These are phyloP conservation scores for Endomychus coccineus DNA, from an alignment of 2,888 invertebrate species.

Conservation along the genomic window DNA sequence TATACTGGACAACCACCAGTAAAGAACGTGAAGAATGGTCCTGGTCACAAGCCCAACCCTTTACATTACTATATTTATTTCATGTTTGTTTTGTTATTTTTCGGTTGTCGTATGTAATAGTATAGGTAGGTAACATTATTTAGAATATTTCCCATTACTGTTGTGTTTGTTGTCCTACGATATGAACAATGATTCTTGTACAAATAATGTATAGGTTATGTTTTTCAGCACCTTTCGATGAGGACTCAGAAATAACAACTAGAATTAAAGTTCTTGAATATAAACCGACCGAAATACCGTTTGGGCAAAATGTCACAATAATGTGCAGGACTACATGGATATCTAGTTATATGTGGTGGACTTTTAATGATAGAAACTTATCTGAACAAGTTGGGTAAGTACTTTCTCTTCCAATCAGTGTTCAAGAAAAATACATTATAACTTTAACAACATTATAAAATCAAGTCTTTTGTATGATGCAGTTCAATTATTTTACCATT, in stretches of 20 bases:
- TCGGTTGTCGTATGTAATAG: constrained; percentile 32
- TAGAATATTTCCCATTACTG: constrained; percentile 4
- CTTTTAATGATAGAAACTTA: constrained; percentile 49
- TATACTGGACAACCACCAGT: constrained; percentile 28
- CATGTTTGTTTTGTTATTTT: constrained; percentile 29
- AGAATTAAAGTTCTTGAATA: constrained; percentile 15
- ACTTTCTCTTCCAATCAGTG: no score
- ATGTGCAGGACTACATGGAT: constrained; percentile 49
- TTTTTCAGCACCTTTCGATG: constrained; percentile 12
- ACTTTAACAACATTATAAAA: no score
- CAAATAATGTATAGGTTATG: no score
- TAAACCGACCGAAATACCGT: constrained; percentile 16
- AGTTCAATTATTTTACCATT: no score
- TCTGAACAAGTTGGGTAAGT: constrained; percentile 47
- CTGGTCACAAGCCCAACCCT: constrained; percentile 44
- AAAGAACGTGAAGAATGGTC: constrained; percentile 29
- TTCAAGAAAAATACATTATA: no score
- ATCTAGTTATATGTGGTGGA: constrained; percentile 52
- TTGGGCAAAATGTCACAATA: constrained; percentile 47
- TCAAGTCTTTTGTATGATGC: no score
- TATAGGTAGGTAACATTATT: constrained; percentile 32
- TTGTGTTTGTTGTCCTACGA: neutral
- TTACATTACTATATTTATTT: constrained; percentile 34
- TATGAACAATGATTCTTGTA: neutral
- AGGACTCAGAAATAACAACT: constrained; percentile 24